Evolutionary conservation across 1,140 invertebrate genomes (phyloP), one percentile per base, ranked within the genome.

Genomic region (silkworm (Bombyx mori)): DNA sequence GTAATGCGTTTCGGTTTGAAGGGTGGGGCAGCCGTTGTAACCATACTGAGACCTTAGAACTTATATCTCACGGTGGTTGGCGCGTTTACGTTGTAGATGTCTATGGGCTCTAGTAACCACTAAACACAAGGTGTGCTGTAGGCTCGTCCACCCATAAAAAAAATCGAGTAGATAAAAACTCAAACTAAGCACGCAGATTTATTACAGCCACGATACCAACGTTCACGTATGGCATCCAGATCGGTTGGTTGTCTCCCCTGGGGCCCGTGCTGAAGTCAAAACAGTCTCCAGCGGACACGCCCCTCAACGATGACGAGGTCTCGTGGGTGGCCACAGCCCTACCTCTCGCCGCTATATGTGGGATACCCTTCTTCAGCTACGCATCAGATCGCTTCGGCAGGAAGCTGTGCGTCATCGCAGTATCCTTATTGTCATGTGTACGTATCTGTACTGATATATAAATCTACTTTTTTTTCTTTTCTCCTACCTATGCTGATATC

Each of bases 161-260:
- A 18, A 18, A 18, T 18, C 12, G 0, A 18, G 12, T 18, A 18
- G 12, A 0, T 18, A 35, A 35, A 35, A 35, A 35, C 26, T 35
- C 4, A 5, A 2, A 35, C 2, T 35, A 0, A 35, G 26, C 26
- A 35, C 26, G 4, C 26, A 35, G 26, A 35, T 51, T 44, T 62
- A 4, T 68, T 63, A 6, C 66, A 88, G 86, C 82, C 3, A 86
- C 72, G 42, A 60, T 88, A 12, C 74, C 79, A 6, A 81, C 85
- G 2, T 79, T 88, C 46, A 69, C 71, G 1, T 82, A 86, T 69
- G 85, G 86, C 42, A 68, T 82, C 18, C 81, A 80, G 49, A 62
- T 82, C 7, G 86, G 82, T 6, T 88, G 86, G 86, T 64, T 83
- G 54, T 82, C 82, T 1, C 86, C 85, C 1, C 79, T 76, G 52